Conservation (phyloP, 1,140 invertebrate genomes). For the Drosophila willistoni region DNA sequence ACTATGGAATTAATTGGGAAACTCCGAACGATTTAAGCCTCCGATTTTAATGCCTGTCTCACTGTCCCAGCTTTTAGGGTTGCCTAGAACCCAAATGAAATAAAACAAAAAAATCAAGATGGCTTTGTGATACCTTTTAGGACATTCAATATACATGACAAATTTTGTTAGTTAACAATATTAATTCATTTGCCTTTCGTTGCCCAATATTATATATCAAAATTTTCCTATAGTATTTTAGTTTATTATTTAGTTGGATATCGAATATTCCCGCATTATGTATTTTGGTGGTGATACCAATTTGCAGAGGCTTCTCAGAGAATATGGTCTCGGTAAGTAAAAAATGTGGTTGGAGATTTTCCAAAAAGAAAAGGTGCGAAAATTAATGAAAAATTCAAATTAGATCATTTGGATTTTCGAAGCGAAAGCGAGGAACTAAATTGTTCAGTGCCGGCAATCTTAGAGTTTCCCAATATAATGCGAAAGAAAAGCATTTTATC, state of each 20-base stretch:
- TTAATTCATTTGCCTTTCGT: background rate
- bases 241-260: background rate
- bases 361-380: too few relatives aligned
- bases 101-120: background rate
- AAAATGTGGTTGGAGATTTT: background rate
- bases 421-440: constrained; percentile 58
- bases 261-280: background rate
- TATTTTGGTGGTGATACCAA: background rate
- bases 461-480: constrained; percentile 91
- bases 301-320: constrained; percentile 5
- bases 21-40: too few relatives aligned
- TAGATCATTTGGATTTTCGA: background rate
- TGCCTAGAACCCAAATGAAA: too few relatives aligned
- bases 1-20: too few relatives aligned
- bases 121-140: background rate
- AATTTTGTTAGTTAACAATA: background rate
- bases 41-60: too few relatives aligned
- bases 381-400: background rate
- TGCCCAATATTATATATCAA: background rate
- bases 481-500: constrained; percentile 87
- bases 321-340: constrained; percentile 19
- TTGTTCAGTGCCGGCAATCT: constrained; percentile 89
- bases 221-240: background rate
- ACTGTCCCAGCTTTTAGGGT: too few relatives aligned
- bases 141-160: background rate